phyloP scores from a whole-genome alignment of 2,113 vertebrate species.

The Anseranas semipalmata region DNA sequence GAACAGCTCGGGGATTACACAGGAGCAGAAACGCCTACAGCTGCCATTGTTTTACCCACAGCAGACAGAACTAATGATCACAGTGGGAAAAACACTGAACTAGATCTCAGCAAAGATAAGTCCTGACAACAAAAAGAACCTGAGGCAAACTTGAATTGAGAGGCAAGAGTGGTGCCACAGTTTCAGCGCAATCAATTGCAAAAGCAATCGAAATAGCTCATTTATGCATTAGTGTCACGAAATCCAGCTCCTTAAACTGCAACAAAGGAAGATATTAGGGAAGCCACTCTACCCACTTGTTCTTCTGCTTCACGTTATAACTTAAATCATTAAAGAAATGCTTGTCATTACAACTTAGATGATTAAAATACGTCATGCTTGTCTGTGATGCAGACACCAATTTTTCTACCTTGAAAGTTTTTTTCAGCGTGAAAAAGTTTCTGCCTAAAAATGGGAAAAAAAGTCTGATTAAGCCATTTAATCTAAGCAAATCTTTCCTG shows the following conservation, averaged over 20 bases:
- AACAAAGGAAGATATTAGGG: not conserved
- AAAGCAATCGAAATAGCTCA: not conserved
- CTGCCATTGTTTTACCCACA: not conserved
- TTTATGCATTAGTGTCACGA: not conserved
- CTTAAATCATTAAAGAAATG: not conserved
- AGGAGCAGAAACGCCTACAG: not conserved
- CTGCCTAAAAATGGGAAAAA: not conserved
- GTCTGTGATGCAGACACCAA: not conserved
- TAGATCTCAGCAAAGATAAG: not conserved
- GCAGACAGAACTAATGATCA: not conserved
- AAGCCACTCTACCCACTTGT: not conserved
- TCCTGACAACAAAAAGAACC: not conserved
- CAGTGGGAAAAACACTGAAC: not conserved
- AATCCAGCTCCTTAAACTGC: not conserved
- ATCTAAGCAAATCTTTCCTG: not conserved
- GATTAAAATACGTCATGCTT: not conserved
- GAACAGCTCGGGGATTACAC: accelerated
- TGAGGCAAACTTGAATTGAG: not conserved
- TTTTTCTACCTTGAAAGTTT: not conserved
- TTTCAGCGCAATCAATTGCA: not conserved
- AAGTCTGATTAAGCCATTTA: not conserved
- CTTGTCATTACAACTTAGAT: not conserved
- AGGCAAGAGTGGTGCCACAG: not conserved
- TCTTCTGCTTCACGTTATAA: not conserved
- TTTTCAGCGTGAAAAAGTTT: not conserved